Conservation (phyloP, 1,140 invertebrate genomes). For the Megathymus violae region DNA sequence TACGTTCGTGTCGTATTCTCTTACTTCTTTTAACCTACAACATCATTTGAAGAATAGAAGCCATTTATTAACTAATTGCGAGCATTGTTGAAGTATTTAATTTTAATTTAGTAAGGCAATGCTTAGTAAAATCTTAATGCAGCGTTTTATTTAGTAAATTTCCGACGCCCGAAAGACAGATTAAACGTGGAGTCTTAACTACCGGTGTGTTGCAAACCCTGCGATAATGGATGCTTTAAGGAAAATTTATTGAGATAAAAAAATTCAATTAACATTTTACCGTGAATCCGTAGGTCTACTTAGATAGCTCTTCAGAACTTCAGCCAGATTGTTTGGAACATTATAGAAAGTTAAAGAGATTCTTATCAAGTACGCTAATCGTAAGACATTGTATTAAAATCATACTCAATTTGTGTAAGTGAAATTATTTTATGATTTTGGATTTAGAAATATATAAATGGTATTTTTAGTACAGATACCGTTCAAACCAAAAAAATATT, state of each 20-base stretch:
- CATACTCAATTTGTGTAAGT: neutral
- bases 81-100: conserved; percentile 1
- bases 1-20: too few relatives aligned
- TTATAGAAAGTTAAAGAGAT: neutral
- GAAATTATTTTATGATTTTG: neutral
- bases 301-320: conserved; percentile 13
- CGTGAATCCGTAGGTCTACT: conserved; percentile 31
- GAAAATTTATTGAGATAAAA: conserved; percentile 40
- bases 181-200: conserved; percentile 35
- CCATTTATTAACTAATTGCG: neutral
- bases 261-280: conserved; percentile 40
- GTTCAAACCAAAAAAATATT: neutral
- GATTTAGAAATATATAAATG: neutral
- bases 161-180: conserved; percentile 15
- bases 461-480: too few relatives aligned
- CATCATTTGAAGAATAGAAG: neutral
- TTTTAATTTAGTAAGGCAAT: conserved; percentile 9
- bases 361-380: neutral
- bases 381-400: conserved; percentile 1
- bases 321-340: neutral
- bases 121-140: conserved; percentile 24
- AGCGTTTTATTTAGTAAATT: conserved; percentile 19
- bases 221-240: conserved; percentile 29
- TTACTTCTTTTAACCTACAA: neutral
- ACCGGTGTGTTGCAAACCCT: conserved; percentile 33